phyloP scores from a whole-genome alignment of 2,888 invertebrate species.

The Cynaeus angustus region DNA sequence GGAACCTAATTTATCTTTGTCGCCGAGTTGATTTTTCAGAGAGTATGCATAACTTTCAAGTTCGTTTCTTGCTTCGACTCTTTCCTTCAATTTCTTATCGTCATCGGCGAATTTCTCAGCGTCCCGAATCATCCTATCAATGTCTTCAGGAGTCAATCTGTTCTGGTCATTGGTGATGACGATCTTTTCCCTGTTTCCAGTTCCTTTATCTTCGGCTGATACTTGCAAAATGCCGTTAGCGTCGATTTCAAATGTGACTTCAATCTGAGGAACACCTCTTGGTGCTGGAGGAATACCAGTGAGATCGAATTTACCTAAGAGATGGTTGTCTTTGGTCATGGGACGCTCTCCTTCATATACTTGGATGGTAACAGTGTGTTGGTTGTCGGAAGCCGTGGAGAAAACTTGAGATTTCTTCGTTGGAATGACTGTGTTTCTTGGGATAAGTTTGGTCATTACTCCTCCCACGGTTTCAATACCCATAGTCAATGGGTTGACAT shows the following conservation, averaged over 20 bases:
- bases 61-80: slow-evolving; percentile 97
- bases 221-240: slow-evolving; percentile 96
- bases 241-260: slow-evolving; percentile 95
- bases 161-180: slow-evolving; percentile 99
- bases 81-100: slow-evolving; percentile 96
- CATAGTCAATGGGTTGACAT: slow-evolving; percentile 98
- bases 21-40: slow-evolving; percentile 95
- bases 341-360: slow-evolving; percentile 99
- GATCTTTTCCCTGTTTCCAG: slow-evolving; percentile 98
- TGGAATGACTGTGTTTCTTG: slow-evolving; percentile 98
- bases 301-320: slow-evolving; percentile 98
- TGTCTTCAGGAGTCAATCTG: slow-evolving; percentile 95
- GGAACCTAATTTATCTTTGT: slow-evolving; percentile 97
- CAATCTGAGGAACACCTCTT: slow-evolving; percentile 94
- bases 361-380: slow-evolving; percentile 98
- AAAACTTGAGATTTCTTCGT: slow-evolving; percentile 99
- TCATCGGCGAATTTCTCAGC: slow-evolving; percentile 99
- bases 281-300: slow-evolving; percentile 98
- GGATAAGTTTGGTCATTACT: slow-evolving; percentile 99
- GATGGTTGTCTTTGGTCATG: slow-evolving; percentile 99
- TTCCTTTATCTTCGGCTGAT: slow-evolving; percentile 99
- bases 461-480: slow-evolving; percentile 99
- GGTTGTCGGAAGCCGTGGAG: slow-evolving; percentile 99
- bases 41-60: slow-evolving; percentile 98
- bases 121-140: slow-evolving; percentile 99